A percentile compares a stretch with the other conserved stretches of the same genome.
Evolutionary conservation across 2,113 vertebrate species (phyloP).

Genomic region (Egretta garzetta): DNA sequence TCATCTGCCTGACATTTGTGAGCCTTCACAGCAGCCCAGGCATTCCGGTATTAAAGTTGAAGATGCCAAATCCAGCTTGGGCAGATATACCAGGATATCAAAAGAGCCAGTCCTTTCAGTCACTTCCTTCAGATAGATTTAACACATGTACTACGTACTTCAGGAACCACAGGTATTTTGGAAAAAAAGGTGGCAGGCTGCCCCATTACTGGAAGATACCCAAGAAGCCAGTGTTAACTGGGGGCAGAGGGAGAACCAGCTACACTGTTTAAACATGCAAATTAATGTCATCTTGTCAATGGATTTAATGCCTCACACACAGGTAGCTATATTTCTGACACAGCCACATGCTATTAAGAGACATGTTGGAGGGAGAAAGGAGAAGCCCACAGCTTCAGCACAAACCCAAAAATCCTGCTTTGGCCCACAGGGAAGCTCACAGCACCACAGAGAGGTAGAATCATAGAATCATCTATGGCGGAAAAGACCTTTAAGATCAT

Average conservation of each 20-base stretch:
- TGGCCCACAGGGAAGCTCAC: accelerated
- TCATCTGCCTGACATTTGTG: accelerated
- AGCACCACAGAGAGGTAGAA: background rate
- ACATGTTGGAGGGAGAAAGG: accelerated
- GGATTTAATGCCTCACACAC: background rate
- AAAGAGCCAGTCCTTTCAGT: background rate
- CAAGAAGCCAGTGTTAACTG: background rate
- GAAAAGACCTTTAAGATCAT: no score
- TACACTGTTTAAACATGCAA: background rate
- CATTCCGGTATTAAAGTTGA: background rate
- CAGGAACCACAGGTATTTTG: background rate
- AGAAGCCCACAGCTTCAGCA: background rate
- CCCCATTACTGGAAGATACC: background rate
- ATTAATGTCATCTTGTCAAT: accelerated
- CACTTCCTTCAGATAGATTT: background rate
- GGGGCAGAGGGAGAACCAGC: background rate
- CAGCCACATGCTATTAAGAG: accelerated
- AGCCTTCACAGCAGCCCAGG: background rate
- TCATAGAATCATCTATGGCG: no score
- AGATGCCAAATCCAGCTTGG: background rate
- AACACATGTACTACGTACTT: accelerated
- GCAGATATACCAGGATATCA: background rate
- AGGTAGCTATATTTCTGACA: background rate
- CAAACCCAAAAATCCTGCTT: accelerated
- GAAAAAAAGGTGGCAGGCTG: background rate